Percentiles rank a stretch among this genome's conserved stretches.
Evolutionary conservation across 2,113 vertebrate species (phyloP).

Genomic region (Alaudala cheleensis): DNA sequence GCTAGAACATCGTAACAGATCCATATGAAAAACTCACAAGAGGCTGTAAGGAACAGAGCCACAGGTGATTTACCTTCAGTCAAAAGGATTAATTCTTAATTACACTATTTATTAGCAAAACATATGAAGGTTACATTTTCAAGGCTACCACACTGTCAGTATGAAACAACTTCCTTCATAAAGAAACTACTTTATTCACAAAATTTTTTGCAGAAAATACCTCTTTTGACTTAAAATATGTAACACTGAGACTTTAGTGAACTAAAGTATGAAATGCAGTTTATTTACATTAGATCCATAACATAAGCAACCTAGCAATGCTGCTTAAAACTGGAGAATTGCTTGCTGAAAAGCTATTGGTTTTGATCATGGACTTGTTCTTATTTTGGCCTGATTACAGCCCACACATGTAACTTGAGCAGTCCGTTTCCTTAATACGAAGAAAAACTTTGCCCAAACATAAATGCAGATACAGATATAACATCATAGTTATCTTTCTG

Average conservation of each 20-base stretch:
- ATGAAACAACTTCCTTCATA: background rate
- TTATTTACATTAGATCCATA: background rate
- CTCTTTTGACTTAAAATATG: background rate
- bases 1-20: background rate
- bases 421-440: slow-evolving; percentile 10
- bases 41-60: background rate
- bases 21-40: background rate
- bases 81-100: background rate
- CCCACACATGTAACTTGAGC: background rate
- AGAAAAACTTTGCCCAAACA: slow-evolving; percentile 38
- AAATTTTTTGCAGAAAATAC: background rate
- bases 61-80: background rate
- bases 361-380: background rate
- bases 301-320: background rate
- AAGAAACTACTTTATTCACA: background rate
- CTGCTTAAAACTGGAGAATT: background rate
- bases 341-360: background rate
- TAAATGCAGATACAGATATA: slow-evolving; percentile 46
- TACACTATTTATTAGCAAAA: background rate
- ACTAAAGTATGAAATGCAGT: background rate
- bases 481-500: slow-evolving; percentile 25
- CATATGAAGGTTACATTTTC: background rate
- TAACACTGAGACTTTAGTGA: background rate
- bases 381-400: background rate
- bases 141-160: background rate